These are phyloP conservation scores for Ameiurus melas DNA, from an alignment of 2,113 vertebrate species.

Conservation along the genomic window DNA sequence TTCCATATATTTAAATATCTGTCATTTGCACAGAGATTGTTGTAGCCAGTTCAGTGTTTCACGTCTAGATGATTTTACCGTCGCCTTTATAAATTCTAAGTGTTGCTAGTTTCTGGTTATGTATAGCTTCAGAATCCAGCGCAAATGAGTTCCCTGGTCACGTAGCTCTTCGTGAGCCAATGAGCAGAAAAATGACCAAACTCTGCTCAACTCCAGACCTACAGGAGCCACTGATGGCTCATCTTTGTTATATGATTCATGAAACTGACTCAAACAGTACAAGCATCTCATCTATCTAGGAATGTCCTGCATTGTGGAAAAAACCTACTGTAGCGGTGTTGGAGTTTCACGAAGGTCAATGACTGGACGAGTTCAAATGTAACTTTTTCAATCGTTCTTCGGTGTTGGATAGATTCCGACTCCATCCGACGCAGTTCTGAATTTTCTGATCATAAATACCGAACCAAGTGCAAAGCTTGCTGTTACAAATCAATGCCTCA, in stretches of 20 bases:
- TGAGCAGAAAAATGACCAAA: background rate
- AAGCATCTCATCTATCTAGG: slow-evolving; percentile 17
- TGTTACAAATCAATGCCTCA: background rate
- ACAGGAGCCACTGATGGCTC: background rate
- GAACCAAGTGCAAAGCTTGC: background rate
- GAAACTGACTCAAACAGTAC: slow-evolving; percentile 1
- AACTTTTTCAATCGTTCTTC: background rate
- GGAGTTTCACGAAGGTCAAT: background rate
- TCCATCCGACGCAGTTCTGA: background rate
- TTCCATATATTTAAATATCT: background rate
- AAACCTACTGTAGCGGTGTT: background rate
- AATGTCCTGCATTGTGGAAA: background rate
- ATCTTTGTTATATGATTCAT: slow-evolving; percentile 18
- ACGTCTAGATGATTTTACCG: background rate
- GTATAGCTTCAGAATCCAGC: background rate
- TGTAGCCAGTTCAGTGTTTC: background rate
- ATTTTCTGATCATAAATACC: background rate
- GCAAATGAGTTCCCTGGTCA: background rate
- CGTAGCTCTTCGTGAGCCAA: background rate
- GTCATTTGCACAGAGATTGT: background rate
- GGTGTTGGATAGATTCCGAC: background rate
- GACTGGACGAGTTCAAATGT: background rate
- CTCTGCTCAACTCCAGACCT: background rate
- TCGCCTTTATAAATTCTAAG: background rate
- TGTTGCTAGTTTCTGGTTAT: background rate